These are phyloP conservation scores for Mobula hypostoma DNA, from an alignment of 2,113 vertebrate genomes.

Conservation along the genomic window DNA sequence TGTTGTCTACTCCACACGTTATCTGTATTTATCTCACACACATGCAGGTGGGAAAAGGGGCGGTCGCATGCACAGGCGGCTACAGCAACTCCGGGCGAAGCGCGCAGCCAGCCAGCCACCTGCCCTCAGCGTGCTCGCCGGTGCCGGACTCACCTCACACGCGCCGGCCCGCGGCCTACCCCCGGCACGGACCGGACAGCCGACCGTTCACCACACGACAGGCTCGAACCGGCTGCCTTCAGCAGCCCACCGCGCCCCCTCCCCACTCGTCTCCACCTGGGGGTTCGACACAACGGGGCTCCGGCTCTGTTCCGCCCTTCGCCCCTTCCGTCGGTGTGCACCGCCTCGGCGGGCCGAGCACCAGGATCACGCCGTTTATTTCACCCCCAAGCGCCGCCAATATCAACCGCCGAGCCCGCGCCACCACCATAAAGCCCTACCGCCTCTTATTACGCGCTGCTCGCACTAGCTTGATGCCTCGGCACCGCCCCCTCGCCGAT, in stretches of 20 bases:
- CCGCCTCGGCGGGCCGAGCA: not conserved
- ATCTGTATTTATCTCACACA: too few relatives aligned
- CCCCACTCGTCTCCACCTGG: not conserved
- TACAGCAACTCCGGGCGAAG: too few relatives aligned
- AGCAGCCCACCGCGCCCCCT: not conserved
- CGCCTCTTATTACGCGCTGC: slow-evolving; percentile 1
- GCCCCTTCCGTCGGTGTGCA: not conserved
- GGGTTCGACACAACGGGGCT: too few relatives aligned
- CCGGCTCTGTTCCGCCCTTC: not conserved
- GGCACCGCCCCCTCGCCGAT: not conserved
- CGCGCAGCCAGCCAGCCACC: not conserved
- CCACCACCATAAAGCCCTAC: not conserved
- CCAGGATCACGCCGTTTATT: not conserved
- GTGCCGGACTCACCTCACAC: not conserved
- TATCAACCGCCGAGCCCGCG: not conserved
- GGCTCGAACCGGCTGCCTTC: not conserved
- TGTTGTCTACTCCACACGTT: too few relatives aligned
- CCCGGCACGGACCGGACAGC: not conserved
- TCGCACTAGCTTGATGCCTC: not conserved
- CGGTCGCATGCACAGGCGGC: too few relatives aligned
- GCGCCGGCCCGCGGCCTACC: not conserved
- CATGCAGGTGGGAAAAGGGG: too few relatives aligned
- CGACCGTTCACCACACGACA: not conserved
- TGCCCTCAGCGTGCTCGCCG: not conserved
- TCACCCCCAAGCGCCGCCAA: not conserved